Percentiles rank a stretch among this genome's conserved stretches.
Conservation (phyloP, 2,113 vertebrate species). For the Myanophis thanlyinensis region DNA sequence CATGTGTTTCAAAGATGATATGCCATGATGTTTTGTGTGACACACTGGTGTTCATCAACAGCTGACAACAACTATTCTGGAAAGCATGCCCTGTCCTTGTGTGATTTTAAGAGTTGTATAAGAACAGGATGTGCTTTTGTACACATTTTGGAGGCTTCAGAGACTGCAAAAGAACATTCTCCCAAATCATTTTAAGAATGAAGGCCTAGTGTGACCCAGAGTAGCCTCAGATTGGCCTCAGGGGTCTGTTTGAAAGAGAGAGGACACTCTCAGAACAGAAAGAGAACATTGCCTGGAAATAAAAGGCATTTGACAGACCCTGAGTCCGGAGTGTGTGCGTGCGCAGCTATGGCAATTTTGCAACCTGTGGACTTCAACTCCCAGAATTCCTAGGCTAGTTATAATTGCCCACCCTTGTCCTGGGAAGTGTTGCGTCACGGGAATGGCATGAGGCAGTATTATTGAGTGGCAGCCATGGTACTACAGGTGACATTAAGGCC, state of each 20-base stretch:
- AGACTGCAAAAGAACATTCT: not conserved
- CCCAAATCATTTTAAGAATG: not conserved
- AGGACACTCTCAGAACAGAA: not conserved
- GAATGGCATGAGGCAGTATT: not conserved
- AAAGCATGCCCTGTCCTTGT: not conserved
- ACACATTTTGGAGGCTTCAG: not conserved
- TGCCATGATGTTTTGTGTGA: not conserved
- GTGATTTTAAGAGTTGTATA: not conserved
- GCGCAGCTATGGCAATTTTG: not conserved
- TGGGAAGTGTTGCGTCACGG: not conserved
- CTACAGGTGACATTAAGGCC: not conserved
- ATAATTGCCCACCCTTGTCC: not conserved
- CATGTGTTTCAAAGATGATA: not conserved
- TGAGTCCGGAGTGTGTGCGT: not conserved
- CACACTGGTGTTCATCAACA: not conserved
- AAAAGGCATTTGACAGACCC: not conserved
- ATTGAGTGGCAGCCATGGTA: not conserved
- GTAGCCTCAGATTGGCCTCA: not conserved
- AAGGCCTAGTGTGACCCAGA: not conserved
- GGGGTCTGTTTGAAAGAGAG: not conserved
- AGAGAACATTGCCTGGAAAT: not conserved
- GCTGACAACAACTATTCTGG: not conserved
- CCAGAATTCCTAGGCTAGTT: not conserved
- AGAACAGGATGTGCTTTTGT: not conserved
- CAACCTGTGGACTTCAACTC: not conserved